phyloP scores from a whole-genome alignment of 2,888 invertebrate species.

The Harpagoxenus sublaevis region DNA sequence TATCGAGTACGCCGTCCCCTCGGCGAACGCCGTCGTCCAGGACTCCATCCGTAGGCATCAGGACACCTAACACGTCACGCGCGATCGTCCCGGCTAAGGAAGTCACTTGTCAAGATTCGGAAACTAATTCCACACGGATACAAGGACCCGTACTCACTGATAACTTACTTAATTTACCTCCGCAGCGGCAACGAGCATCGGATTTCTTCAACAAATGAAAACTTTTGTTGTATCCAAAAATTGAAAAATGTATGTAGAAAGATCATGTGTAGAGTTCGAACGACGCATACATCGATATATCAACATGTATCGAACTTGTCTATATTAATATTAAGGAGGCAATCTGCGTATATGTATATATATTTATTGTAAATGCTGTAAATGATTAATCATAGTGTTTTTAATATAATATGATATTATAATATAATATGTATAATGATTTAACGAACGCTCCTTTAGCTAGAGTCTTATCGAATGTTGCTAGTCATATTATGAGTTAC shows the following conservation, averaged over 20 bases:
- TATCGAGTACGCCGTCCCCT: slow-evolving; percentile 82
- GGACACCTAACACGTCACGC: slow-evolving; percentile 84
- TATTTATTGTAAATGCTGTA: neutral
- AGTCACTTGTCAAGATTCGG: slow-evolving; percentile 72
- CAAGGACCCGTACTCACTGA: slow-evolving; percentile 90
- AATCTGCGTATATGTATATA: neutral
- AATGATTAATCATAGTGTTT: neutral
- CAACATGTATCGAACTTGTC: neutral
- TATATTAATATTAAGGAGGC: slow-evolving; percentile 3
- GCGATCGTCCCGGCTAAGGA: slow-evolving; percentile 80
- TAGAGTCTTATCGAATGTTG: neutral
- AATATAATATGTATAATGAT: neutral
- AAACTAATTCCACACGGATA: slow-evolving; percentile 69
- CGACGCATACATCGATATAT: slow-evolving; percentile 40
- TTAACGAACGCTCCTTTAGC: neutral
- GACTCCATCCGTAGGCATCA: slow-evolving; percentile 84
- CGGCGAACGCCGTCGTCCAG: slow-evolving; percentile 85
- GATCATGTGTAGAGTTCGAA: neutral
- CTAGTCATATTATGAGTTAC: neutral
- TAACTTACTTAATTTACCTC: slow-evolving; percentile 93
- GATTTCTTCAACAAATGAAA: slow-evolving; percentile 90
- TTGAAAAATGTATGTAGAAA: neutral
- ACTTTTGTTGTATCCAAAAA: neutral
- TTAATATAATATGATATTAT: neutral
- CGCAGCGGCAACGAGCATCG: slow-evolving; percentile 91